phyloP scores from a whole-genome alignment of 2,888 invertebrate genomes.

The Tanypteryx hageni region DNA sequence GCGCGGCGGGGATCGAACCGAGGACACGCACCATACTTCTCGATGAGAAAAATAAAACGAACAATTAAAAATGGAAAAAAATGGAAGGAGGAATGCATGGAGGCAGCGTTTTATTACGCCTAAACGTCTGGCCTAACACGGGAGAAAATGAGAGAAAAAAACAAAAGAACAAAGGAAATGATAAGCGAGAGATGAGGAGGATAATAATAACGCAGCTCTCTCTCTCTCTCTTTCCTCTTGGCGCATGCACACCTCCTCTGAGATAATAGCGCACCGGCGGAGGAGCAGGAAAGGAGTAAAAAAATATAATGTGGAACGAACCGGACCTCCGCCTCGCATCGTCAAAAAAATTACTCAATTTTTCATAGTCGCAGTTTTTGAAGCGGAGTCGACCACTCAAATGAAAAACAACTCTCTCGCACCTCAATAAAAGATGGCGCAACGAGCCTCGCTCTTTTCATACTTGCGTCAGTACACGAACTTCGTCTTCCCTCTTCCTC shows the following conservation, averaged over 20 bases:
- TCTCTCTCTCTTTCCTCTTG: background rate
- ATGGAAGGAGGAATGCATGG: background rate
- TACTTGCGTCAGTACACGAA: conserved; percentile 1
- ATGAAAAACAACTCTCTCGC: background rate
- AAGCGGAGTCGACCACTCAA: conserved; percentile 15
- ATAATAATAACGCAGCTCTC: background rate
- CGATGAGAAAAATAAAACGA: background rate
- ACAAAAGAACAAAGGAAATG: conserved; percentile 24
- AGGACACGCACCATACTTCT: background rate
- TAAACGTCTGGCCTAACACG: background rate
- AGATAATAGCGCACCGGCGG: conserved; percentile 27
- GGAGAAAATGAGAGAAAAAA: background rate
- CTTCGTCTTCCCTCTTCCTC: background rate
- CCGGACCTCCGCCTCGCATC: conserved; percentile 17
- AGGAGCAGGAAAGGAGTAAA: background rate
- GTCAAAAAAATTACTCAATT: conserved; percentile 17
- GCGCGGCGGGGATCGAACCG: background rate
- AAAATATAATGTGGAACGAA: background rate
- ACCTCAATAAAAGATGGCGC: conserved; percentile 30
- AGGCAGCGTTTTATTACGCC: conserved; percentile 17
- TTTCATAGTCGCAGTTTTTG: conserved; percentile 18
- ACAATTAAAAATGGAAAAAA: background rate
- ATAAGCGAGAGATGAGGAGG: conserved; percentile 19
- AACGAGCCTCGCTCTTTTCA: background rate
- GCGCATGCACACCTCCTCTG: background rate